phyloP scores from a whole-genome alignment of 2,888 invertebrate genomes.

The Troides helena region DNA sequence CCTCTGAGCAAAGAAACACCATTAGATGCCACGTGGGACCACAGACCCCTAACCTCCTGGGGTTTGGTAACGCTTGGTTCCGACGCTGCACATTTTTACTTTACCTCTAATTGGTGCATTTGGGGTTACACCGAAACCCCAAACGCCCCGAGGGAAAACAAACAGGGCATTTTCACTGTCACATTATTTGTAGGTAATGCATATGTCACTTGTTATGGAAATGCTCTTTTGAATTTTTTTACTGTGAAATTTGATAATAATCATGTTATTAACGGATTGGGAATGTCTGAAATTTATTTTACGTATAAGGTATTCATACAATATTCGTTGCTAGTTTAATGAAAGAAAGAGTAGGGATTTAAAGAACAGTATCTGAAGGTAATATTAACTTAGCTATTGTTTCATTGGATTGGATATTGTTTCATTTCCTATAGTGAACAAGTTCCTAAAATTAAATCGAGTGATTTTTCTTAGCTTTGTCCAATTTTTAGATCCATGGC shows the following conservation, averaged over 20 bases:
- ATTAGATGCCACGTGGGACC: constrained; percentile 73
- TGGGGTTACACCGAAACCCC: constrained; percentile 63
- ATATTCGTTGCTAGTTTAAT: too few relatives aligned
- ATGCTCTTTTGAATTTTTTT: constrained; percentile 3
- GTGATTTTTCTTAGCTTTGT: not conserved
- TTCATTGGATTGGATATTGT: too few relatives aligned
- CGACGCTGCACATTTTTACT: constrained; percentile 74
- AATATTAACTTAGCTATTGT: too few relatives aligned
- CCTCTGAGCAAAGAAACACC: constrained; percentile 75
- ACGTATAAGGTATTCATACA: too few relatives aligned
- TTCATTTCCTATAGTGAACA: too few relatives aligned
- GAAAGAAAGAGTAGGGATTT: too few relatives aligned
- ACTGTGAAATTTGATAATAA: not conserved
- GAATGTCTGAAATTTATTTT: too few relatives aligned
- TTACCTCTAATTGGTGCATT: constrained; percentile 78
- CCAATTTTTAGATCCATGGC: not conserved
- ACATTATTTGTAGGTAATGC: constrained; percentile 59
- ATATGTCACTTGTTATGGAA: constrained; percentile 31
- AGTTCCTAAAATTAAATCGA: too few relatives aligned
- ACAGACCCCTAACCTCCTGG: constrained; percentile 48
- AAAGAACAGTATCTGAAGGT: too few relatives aligned
- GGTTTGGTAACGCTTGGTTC: constrained; percentile 70
- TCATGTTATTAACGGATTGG: not conserved
- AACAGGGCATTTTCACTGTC: constrained; percentile 69
- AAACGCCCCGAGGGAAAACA: constrained; percentile 56